A percentile compares a stretch with the other conserved stretches of the same genome.
phyloP scores from a whole-genome alignment of 2,797 vertebrate species.

The Amniataba percoides region DNA sequence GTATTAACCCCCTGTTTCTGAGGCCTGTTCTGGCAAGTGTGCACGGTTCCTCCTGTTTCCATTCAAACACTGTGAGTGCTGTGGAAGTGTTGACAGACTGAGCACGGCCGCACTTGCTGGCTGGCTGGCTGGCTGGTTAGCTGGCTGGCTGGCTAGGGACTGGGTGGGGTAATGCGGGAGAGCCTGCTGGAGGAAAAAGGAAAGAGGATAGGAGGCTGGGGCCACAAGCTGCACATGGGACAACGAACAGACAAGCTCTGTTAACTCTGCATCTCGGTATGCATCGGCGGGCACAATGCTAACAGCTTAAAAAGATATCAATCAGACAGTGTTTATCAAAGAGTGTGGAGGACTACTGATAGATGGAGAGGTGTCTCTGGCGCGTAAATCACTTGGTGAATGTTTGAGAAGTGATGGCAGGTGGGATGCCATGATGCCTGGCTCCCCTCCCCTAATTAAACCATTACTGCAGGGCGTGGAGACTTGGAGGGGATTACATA shows the following conservation, averaged over 20 bases:
- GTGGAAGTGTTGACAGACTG: slow-evolving; percentile 80
- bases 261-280: slow-evolving; percentile 57
- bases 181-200: slow-evolving; percentile 53
- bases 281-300: slow-evolving; percentile 60
- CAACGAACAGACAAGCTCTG: slow-evolving; percentile 55
- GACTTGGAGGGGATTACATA: slow-evolving; percentile 84
- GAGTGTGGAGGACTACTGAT: slow-evolving; percentile 30
- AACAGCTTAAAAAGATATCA: slow-evolving; percentile 57
- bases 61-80: slow-evolving; percentile 72
- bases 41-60: slow-evolving; percentile 67
- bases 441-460: slow-evolving; percentile 82
- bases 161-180: slow-evolving; percentile 49
- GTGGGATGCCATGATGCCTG: slow-evolving; percentile 70
- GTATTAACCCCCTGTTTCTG: slow-evolving; percentile 66
- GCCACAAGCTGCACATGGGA: slow-evolving; percentile 60
- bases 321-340: slow-evolving; percentile 50
- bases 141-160: slow-evolving; percentile 47
- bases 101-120: slow-evolving; percentile 73
- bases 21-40: slow-evolving; percentile 66
- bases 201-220: slow-evolving; percentile 54
- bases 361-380: slow-evolving; percentile 53
- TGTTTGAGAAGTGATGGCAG: slow-evolving; percentile 71
- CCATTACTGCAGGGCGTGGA: slow-evolving; percentile 81
- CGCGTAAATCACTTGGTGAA: slow-evolving; percentile 54
- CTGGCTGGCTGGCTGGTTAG: slow-evolving; percentile 46